Percentiles rank a stretch among this genome's conserved stretches.
Evolutionary conservation across 2,797 vertebrate genomes (phyloP).

Genomic region (Harpagifer antarcticus): DNA sequence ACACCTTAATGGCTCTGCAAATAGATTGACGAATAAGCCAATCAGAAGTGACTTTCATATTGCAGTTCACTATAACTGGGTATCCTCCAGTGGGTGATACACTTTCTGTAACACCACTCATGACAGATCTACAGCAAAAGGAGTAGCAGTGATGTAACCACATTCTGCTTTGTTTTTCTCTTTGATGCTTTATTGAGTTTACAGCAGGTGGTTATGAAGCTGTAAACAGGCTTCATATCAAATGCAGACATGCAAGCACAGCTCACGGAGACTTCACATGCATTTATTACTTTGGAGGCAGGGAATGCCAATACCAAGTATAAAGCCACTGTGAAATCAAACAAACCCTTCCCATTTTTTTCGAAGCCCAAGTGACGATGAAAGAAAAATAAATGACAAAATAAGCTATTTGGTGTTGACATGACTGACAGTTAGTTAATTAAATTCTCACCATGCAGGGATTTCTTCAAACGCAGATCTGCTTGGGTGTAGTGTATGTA

Average conservation of each 20-base stretch:
- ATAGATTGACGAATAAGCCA: slow-evolving; percentile 52
- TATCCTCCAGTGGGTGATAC: slow-evolving; percentile 21
- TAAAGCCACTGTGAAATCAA: slow-evolving; percentile 57
- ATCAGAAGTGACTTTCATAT: slow-evolving; percentile 46
- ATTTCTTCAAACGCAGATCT: slow-evolving; percentile 60
- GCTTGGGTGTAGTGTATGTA: slow-evolving; percentile 36
- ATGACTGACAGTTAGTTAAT: slow-evolving; percentile 77
- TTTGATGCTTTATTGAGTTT: slow-evolving; percentile 14
- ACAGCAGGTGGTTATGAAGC: slow-evolving; percentile 57
- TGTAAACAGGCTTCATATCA: slow-evolving; percentile 50
- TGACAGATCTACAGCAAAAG: slow-evolving; percentile 10
- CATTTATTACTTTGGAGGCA: slow-evolving; percentile 58
- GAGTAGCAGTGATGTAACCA: background rate
- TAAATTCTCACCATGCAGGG: slow-evolving; percentile 71
- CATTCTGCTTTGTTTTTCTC: slow-evolving; percentile 18
- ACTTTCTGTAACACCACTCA: background rate
- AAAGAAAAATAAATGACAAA: slow-evolving; percentile 66
- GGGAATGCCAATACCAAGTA: slow-evolving; percentile 27
- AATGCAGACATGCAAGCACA: slow-evolving; percentile 32
- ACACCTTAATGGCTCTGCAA: slow-evolving; percentile 38
- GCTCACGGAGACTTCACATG: slow-evolving; percentile 30
- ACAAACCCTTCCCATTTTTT: slow-evolving; percentile 35
- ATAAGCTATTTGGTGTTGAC: slow-evolving; percentile 62
- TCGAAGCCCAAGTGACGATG: slow-evolving; percentile 50
- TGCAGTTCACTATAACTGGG: slow-evolving; percentile 16